Conservation (phyloP, 2,797 vertebrate species). For the Carduelis carduelis region DNA sequence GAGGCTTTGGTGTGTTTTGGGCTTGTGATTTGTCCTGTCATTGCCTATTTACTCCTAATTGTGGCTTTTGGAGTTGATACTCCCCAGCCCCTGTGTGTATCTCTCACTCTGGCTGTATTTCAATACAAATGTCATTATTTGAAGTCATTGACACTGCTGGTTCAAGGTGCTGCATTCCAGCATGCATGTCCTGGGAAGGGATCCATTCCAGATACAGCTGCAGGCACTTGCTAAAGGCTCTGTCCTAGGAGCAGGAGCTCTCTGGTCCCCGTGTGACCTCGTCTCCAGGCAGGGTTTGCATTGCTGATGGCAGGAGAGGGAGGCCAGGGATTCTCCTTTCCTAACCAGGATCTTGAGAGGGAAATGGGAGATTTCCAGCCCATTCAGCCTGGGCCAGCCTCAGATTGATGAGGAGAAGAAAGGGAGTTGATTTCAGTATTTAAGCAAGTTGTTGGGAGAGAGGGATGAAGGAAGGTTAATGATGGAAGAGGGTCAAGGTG, state of each 20-base stretch:
- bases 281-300: not conserved
- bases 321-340: not conserved
- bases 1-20: not conserved
- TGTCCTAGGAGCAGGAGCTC: not conserved
- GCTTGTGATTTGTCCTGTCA: slow-evolving; percentile 39
- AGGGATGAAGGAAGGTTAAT: not conserved
- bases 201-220: slow-evolving; percentile 61
- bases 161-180: slow-evolving; percentile 36
- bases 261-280: not conserved
- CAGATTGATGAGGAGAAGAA: not conserved
- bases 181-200: slow-evolving; percentile 5
- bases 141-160: slow-evolving; percentile 28
- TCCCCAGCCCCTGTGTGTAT: slow-evolving; percentile 8
- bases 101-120: slow-evolving; percentile 15
- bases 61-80: not conserved
- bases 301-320: not conserved
- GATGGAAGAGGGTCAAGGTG: not conserved
- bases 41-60: slow-evolving; percentile 42
- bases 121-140: slow-evolving; percentile 63
- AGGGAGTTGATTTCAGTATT: not conserved
- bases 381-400: not conserved
- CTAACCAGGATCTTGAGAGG: not conserved
- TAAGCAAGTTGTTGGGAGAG: not conserved
- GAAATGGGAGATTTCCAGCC: not conserved
- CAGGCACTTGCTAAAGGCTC: not conserved